A percentile compares a stretch with the other conserved stretches of the same genome.
Evolutionary conservation across 2,888 invertebrate genomes (phyloP).

Genomic region (Rambutsinella grinnellia): DNA sequence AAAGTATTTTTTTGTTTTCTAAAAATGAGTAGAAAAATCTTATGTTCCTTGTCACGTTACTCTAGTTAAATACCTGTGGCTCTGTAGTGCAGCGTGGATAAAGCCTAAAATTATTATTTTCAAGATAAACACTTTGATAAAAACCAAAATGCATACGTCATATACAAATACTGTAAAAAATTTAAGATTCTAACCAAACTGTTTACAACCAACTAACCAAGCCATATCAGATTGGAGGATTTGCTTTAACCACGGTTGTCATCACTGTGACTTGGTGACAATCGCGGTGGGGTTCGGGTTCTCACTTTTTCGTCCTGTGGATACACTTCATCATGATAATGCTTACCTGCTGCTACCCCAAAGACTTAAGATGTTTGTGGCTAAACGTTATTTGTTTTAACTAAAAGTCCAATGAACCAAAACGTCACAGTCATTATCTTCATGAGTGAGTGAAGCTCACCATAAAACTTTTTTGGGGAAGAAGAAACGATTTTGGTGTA

Average conservation of each 20-base stretch:
- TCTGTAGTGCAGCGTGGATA: too few relatives aligned
- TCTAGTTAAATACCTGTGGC: slow-evolving; percentile 65
- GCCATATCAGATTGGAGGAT: background rate
- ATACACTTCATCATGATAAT: too few relatives aligned
- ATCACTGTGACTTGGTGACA: slow-evolving; percentile 43
- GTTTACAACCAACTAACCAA: too few relatives aligned
- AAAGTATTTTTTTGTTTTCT: slow-evolving; percentile 4
- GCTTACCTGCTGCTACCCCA: too few relatives aligned
- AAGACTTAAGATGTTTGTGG: too few relatives aligned
- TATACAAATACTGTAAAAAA: slow-evolving; percentile 27
- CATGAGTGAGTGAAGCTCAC: slow-evolving; percentile 25
- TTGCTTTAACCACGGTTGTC: slow-evolving; percentile 46
- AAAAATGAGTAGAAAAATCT: too few relatives aligned
- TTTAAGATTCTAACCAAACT: slow-evolving; percentile 2
- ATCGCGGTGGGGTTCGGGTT: slow-evolving; percentile 34
- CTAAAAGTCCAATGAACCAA: slow-evolving; percentile 57
- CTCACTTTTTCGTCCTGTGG: too few relatives aligned
- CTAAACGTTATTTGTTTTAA: too few relatives aligned
- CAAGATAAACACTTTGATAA: slow-evolving; percentile 24
- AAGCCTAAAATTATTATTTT: too few relatives aligned
- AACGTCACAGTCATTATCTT: slow-evolving; percentile 48
- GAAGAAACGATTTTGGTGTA: background rate
- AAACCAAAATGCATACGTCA: background rate
- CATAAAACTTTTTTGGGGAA: background rate
- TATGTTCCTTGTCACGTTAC: slow-evolving; percentile 60